phyloP scores from a whole-genome alignment of 2,888 invertebrate species.

The Acleris literana region DNA sequence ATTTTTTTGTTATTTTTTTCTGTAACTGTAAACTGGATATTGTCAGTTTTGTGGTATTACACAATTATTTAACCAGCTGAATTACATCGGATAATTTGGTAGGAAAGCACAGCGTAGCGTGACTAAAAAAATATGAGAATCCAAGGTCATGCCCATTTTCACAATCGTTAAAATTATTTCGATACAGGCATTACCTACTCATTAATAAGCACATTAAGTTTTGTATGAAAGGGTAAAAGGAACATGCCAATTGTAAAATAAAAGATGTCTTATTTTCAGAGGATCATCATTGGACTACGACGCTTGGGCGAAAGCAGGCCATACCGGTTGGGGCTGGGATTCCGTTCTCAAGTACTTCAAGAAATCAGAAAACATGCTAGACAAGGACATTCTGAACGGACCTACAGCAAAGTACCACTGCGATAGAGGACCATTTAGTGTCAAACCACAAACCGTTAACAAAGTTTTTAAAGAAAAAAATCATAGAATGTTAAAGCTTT shows the following conservation, averaged over 20 bases:
- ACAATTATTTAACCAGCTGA: no score
- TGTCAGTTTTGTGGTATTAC: no score
- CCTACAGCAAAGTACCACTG: conserved; percentile 58
- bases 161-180: no score
- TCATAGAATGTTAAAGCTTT: conserved; percentile 13
- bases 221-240: not conserved
- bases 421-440: conserved; percentile 48
- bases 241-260: not conserved
- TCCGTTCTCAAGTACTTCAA: conserved; percentile 56
- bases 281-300: conserved; percentile 56
- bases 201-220: not conserved
- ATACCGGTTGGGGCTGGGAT: conserved; percentile 66
- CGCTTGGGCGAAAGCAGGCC: conserved; percentile 87
- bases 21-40: no score
- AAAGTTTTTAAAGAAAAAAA: conserved; percentile 53
- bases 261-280: conserved; percentile 1
- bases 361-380: conserved; percentile 53
- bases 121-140: no score
- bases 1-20: no score
- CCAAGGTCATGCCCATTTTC: no score
- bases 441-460: conserved; percentile 57
- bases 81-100: no score
- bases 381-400: conserved; percentile 40
- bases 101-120: no score
- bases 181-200: no score